Conservation (phyloP, 2,888 invertebrate genomes). For the Lacanobia wlatinum region DNA sequence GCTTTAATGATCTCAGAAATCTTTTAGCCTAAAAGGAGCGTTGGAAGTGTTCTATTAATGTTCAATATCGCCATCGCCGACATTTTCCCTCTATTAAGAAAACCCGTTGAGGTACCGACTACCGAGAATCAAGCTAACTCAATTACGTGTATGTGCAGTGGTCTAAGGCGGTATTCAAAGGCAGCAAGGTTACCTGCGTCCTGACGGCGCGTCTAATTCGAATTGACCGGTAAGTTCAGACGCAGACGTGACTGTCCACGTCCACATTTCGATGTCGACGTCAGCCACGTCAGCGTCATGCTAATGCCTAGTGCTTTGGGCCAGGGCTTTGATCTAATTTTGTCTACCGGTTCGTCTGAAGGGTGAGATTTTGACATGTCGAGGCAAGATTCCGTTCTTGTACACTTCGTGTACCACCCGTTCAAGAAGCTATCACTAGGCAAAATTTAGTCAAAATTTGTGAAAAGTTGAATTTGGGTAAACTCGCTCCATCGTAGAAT, state of each 20-base stretch:
- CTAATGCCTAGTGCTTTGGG: constrained; percentile 57
- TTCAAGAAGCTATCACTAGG: too few species aligned
- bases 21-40: constrained; percentile 45
- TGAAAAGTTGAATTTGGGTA: too few species aligned
- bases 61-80: neutral
- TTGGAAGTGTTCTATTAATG: constrained; percentile 24
- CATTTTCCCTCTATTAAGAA: constrained; percentile 5
- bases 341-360: constrained; percentile 26
- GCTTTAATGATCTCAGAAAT: constrained; percentile 64
- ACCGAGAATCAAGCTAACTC: constrained; percentile 22
- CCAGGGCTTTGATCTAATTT: constrained; percentile 62
- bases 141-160: constrained; percentile 18
- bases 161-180: constrained; percentile 61
- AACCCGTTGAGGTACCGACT: constrained; percentile 7
- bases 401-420: neutral
- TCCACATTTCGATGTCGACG: constrained; percentile 51
- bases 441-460: too few species aligned
- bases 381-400: neutral
- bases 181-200: constrained; percentile 60
- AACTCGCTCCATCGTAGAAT: too few species aligned
- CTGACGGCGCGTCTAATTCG: constrained; percentile 64
- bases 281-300: constrained; percentile 50
- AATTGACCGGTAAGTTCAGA: constrained; percentile 66
- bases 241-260: constrained; percentile 55
- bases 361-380: constrained; percentile 14